Evolutionary conservation across 2,888 invertebrate genomes (phyloP).

Genomic region (Cephus pygmeus): DNA sequence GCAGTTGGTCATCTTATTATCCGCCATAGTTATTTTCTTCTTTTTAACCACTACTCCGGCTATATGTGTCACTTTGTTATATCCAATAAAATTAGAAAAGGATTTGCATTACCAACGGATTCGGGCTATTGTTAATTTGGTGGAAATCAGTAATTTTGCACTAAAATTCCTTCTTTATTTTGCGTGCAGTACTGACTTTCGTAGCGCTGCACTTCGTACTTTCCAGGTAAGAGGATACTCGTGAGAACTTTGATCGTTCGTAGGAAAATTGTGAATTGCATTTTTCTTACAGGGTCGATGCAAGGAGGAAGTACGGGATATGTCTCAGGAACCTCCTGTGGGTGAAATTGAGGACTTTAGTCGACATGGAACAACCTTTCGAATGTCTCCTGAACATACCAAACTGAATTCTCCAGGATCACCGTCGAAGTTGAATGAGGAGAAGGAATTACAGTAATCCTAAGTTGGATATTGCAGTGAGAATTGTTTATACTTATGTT

Average conservation of each 20-base stretch:
- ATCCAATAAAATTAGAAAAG: neutral
- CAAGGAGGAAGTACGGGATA: slow-evolving; percentile 8
- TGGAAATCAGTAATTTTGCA: neutral
- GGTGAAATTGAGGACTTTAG: slow-evolving; percentile 31
- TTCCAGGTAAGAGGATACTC: neutral
- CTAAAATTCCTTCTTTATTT: neutral
- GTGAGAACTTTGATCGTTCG: neutral
- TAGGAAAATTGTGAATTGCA: neutral
- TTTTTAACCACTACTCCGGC: slow-evolving; percentile 67
- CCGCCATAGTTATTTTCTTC: slow-evolving; percentile 66
- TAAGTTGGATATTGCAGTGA: neutral
- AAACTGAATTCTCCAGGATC: slow-evolving; percentile 18
- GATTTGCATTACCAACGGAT: neutral
- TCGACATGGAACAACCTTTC: slow-evolving; percentile 29
- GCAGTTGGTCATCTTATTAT: slow-evolving; percentile 64
- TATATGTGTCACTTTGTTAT: slow-evolving; percentile 50
- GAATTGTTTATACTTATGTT: neutral
- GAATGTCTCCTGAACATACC: slow-evolving; percentile 26
- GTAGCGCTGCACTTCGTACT: neutral
- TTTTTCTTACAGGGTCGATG: slow-evolving; percentile 6
- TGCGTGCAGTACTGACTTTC: neutral
- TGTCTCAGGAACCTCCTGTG: slow-evolving; percentile 13
- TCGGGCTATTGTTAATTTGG: neutral
- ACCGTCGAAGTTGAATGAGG: slow-evolving; percentile 2
- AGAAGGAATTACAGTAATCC: neutral